A percentile compares a stretch with the other conserved stretches of the same genome.
phyloP scores from a whole-genome alignment of 1,140 invertebrate genomes.

The Drosophila pallidifrons region DNA sequence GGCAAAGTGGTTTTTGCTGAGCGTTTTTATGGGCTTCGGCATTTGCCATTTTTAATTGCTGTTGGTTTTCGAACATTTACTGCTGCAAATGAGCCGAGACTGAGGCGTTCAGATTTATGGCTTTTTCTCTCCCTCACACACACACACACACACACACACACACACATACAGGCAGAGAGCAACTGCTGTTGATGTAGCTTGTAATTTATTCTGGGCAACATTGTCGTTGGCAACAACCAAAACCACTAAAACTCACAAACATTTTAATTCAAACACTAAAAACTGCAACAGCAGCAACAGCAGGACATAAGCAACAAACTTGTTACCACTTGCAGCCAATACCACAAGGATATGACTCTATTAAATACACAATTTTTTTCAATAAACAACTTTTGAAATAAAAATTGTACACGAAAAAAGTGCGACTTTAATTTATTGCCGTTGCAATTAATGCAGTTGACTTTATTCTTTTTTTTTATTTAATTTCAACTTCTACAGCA shows the following conservation, averaged over 20 bases:
- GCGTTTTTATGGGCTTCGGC: conserved; percentile 69
- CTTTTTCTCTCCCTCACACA: conserved; percentile 9
- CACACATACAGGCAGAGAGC: conserved; percentile 2
- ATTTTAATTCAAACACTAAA: conserved; percentile 40
- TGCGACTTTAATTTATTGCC: too few relatives aligned
- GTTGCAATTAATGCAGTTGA: too few relatives aligned
- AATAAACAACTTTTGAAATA: neutral
- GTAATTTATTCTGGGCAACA: conserved; percentile 61
- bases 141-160: conserved; percentile 2
- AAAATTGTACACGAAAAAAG: neutral
- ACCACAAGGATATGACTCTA: conserved; percentile 4
- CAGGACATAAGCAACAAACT: conserved; percentile 24
- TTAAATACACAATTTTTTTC: neutral
- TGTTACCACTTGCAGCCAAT: conserved; percentile 6
- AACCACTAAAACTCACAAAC: conserved; percentile 36
- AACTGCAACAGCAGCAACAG: conserved; percentile 27
- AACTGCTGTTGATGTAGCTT: conserved; percentile 43
- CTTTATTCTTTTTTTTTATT: too few relatives aligned
- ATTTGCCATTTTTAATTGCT: conserved; percentile 79
- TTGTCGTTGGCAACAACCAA: conserved; percentile 50
- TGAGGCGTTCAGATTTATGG: conserved; percentile 78
- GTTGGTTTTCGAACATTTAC: conserved; percentile 77
- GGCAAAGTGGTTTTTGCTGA: conserved; percentile 19
- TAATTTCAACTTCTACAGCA: too few relatives aligned
- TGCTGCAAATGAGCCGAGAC: conserved; percentile 66